phyloP scores from a whole-genome alignment of 2,888 invertebrate species.

The Ennomos fuscantarius region DNA sequence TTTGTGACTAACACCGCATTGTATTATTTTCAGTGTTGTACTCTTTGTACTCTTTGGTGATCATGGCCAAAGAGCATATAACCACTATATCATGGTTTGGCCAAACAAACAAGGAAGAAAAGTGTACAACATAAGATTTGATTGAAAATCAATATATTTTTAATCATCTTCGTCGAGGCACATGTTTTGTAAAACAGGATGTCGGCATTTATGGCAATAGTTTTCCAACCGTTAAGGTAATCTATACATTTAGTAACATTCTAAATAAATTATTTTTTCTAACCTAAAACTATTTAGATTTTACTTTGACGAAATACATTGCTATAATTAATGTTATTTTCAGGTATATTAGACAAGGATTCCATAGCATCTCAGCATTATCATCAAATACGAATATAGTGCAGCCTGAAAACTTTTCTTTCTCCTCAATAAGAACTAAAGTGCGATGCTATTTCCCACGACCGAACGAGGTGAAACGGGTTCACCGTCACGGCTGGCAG shows the following conservation, averaged over 20 bases:
- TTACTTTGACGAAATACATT: too few relatives aligned
- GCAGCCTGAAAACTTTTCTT: slow-evolving; percentile 59
- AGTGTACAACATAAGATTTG: too few relatives aligned
- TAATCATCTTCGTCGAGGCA: too few relatives aligned
- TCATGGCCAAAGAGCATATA: too few relatives aligned
- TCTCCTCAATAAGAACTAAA: slow-evolving; percentile 71
- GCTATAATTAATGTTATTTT: slow-evolving; percentile 32
- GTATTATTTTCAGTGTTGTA: too few relatives aligned
- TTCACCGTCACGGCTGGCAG: slow-evolving; percentile 89
- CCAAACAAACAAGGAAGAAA: too few relatives aligned
- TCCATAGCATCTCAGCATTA: slow-evolving; percentile 53
- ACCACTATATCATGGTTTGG: too few relatives aligned
- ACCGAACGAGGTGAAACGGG: slow-evolving; percentile 89
- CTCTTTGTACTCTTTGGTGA: too few relatives aligned
- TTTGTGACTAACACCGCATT: too few relatives aligned
- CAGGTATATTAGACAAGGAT: slow-evolving; percentile 63
- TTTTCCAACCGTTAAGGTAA: slow-evolving; percentile 69
- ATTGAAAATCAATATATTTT: too few relatives aligned
- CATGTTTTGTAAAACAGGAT: slow-evolving; percentile 41
- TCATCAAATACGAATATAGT: slow-evolving; percentile 55
- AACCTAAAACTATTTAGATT: not conserved
- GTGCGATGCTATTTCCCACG: slow-evolving; percentile 90
- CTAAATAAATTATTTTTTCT: not conserved
- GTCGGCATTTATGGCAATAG: slow-evolving; percentile 63
- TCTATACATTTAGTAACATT: not conserved